Base-by-base conservation (phyloP, 1,140 invertebrate species). In the Heterodera carotae region DNA sequence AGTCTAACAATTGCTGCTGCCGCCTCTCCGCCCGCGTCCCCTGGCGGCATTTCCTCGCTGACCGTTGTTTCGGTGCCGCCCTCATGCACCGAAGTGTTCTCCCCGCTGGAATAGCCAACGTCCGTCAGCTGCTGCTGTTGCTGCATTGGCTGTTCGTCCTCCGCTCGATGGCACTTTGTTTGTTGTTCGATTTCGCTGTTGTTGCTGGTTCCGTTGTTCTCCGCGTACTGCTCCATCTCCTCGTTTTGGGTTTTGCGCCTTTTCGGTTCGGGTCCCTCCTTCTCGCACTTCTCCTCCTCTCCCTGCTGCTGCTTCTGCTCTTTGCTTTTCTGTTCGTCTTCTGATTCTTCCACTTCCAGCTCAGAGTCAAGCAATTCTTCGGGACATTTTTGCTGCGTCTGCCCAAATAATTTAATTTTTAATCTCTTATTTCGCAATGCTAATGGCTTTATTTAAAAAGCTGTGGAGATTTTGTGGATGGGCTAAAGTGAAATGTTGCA, bases 81-180 rank as follows among this genome's bases (percentile, higher is more conserved):
- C 29, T 80, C 78, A 69, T 80, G 76, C 34, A 80, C 43, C 15
- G 77, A 80, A 4, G 12, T 66, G 66, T 80, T 80, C 48, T 81
- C 80, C 1, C 80, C 80, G 34, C 80, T 82, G 10, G 80, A 82
- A 33, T 81, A 81, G 10, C 80, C 80, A 33, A 81, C 67, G 66
- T 81, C 80, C 36, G 80, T 78, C 31, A 66, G 59, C 81, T 78
- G 39, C 15, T 29, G 29, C n/a, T 66, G 62, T n/a, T n/a, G n/a
- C n/a, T n/a, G n/a, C n/a, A n/a, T n/a, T n/a, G n/a, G n/a, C 27
- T 12, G 72, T 34, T 12, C n/a, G 25, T 34, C 10, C n/a, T 34
- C 33, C 15, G 15, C 12, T 66, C 22, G 62, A 7, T 31, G 62
- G 62, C 62, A 66, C 62, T 66, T 66, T 22, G 29, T n/a, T n/a